phyloP scores from a whole-genome alignment of 2,113 vertebrate species.

The Leptobrachium leishanense region DNA sequence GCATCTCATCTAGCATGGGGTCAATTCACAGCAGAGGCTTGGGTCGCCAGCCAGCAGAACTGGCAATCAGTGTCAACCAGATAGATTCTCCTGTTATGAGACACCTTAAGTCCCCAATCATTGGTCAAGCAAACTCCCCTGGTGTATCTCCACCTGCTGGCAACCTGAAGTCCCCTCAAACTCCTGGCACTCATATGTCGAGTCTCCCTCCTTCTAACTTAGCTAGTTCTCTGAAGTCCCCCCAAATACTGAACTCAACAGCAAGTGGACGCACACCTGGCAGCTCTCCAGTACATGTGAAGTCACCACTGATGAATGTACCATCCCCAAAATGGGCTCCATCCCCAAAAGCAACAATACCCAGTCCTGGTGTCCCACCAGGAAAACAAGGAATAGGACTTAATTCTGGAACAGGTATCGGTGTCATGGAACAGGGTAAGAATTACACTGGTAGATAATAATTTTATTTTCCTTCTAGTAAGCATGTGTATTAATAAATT shows the following conservation, averaged over 20 bases:
- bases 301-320: conserved; percentile 87
- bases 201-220: conserved; percentile 76
- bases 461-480: too few relatives aligned
- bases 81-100: conserved; percentile 85
- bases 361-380: conserved; percentile 82
- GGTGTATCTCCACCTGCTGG: conserved; percentile 86
- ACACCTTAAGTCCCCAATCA: conserved; percentile 87
- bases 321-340: conserved; percentile 89
- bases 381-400: conserved; percentile 68
- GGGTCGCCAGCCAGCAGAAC: conserved; percentile 82
- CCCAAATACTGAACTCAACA: conserved; percentile 86
- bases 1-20: conserved; percentile 51
- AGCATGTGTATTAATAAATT: too few relatives aligned
- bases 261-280: conserved; percentile 86
- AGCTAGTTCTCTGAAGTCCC: conserved; percentile 81
- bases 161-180: conserved; percentile 90
- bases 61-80: conserved; percentile 82
- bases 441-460: neutral
- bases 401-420: conserved; percentile 64
- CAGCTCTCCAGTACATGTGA: conserved; percentile 84
- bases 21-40: conserved; percentile 71
- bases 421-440: conserved; percentile 70
- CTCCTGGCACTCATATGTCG: conserved; percentile 73
- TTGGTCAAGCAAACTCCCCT: conserved; percentile 85
- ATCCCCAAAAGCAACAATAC: conserved; percentile 86